Evolutionary conservation across 2,797 vertebrate genomes (phyloP).

Genomic region (Salmo trutta): DNA sequence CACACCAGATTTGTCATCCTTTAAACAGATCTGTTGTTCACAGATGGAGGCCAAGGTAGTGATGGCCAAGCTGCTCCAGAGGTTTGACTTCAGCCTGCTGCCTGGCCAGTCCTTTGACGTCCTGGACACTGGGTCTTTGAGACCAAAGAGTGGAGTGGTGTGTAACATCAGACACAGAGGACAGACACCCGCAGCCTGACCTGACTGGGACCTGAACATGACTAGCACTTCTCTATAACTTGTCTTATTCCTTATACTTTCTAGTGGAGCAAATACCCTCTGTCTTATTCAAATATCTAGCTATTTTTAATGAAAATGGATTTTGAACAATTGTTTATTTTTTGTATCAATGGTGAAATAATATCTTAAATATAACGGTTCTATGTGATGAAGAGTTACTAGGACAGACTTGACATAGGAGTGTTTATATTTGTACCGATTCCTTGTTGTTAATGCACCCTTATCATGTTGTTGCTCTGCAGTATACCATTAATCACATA

Average conservation of each 20-base stretch:
- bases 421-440: too few species aligned
- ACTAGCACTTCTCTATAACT: background rate
- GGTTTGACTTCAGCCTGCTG: constrained; percentile 83
- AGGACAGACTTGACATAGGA: too few species aligned
- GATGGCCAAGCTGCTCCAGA: constrained; percentile 90
- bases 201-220: background rate
- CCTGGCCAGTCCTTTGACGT: constrained; percentile 83
- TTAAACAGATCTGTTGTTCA: constrained; percentile 15
- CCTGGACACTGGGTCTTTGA: constrained; percentile 77
- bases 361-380: too few species aligned
- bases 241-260: too few species aligned
- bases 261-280: too few species aligned
- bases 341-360: background rate
- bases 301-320: too few species aligned
- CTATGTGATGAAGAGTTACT: too few species aligned
- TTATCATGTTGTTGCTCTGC: too few species aligned
- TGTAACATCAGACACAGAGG: constrained; percentile 76
- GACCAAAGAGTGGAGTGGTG: constrained; percentile 81
- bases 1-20: background rate
- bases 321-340: too few species aligned
- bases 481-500: too few species aligned
- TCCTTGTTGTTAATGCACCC: too few species aligned
- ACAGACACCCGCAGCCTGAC: background rate
- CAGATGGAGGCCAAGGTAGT: constrained; percentile 93
- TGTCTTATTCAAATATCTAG: too few species aligned